Evolutionary conservation across 2,113 vertebrate genomes (phyloP).

Genomic region (Sprattus sprattus): DNA sequence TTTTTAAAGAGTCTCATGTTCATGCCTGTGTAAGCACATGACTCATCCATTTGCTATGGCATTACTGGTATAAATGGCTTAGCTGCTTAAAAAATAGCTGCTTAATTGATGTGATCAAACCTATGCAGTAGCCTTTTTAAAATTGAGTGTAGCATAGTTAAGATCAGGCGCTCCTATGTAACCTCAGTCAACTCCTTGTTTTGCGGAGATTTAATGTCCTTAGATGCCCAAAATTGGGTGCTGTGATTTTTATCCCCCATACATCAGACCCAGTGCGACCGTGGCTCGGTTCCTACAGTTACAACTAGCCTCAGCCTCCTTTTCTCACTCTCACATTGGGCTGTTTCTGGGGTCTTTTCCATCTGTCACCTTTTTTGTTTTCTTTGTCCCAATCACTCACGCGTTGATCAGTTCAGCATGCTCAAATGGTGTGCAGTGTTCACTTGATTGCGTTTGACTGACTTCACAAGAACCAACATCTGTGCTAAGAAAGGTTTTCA

Average conservation of each 20-base stretch:
- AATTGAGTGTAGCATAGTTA: background rate
- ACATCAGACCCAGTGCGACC: conserved; percentile 44
- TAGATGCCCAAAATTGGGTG: too few species aligned
- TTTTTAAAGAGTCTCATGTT: background rate
- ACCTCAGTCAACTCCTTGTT: background rate
- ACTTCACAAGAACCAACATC: too few species aligned
- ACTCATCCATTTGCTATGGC: background rate
- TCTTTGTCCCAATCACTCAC: background rate
- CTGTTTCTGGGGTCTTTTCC: conserved; percentile 57
- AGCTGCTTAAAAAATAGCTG: conserved; percentile 13
- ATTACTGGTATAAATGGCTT: background rate
- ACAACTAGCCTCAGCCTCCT: background rate
- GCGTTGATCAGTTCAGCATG: background rate
- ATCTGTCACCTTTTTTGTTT: conserved; percentile 48
- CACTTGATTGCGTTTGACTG: background rate
- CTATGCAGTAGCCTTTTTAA: too few species aligned
- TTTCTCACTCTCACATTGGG: conserved; percentile 40
- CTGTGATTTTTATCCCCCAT: background rate
- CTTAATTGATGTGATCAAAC: conserved; percentile 36
- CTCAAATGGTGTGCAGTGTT: background rate
- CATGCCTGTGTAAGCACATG: background rate
- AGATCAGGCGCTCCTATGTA: background rate
- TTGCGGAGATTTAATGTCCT: background rate
- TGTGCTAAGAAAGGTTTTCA: background rate
- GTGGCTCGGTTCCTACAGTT: background rate